A percentile compares a stretch with the other conserved stretches of the same genome.
phyloP scores from a whole-genome alignment of 2,888 invertebrate genomes.

The Lycaena phlaeas region DNA sequence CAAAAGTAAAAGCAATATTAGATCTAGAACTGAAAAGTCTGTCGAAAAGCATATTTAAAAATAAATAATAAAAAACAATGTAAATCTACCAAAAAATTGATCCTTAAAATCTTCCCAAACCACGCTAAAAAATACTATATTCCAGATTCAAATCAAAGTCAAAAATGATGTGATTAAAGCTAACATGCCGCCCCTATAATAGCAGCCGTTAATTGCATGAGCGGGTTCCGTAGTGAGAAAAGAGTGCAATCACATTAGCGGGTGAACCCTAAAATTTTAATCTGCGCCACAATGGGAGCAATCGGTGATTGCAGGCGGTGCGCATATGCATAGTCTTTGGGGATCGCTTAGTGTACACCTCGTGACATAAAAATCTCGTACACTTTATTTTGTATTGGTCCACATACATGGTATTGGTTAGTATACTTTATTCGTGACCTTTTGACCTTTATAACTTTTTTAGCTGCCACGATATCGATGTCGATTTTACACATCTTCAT shows the following conservation, averaged over 20 bases:
- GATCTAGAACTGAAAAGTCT: no score
- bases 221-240: constrained; percentile 47
- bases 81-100: not conserved
- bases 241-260: constrained; percentile 70
- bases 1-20: no score
- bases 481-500: no score
- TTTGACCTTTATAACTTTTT: no score
- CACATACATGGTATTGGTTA: no score
- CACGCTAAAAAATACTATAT: no score
- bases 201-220: constrained; percentile 42
- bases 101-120: no score
- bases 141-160: not conserved
- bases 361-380: constrained; percentile 18
- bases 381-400: not conserved
- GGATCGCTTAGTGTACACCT: constrained; percentile 63
- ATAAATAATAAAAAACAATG: no score
- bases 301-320: constrained; percentile 64
- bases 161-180: not conserved
- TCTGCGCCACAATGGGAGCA: constrained; percentile 64
- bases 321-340: constrained; percentile 72
- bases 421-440: no score
- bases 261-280: constrained; percentile 72
- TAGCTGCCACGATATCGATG: no score
- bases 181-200: constrained; percentile 41
- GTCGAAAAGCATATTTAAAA: no score